Conservation (phyloP, 2,113 vertebrate genomes). For the Marmota monax region DNA sequence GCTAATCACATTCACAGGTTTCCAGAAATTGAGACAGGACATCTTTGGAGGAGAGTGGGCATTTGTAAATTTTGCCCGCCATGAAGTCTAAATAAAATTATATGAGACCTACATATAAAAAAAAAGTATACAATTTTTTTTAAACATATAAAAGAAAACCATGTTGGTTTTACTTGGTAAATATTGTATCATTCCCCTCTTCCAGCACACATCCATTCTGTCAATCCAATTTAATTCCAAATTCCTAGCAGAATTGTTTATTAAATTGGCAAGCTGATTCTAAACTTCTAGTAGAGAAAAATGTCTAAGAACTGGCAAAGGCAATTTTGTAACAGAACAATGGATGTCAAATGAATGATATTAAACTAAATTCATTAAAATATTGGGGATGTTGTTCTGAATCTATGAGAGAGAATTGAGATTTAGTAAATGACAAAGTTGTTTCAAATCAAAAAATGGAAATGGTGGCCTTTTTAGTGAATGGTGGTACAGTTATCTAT, state of each 20-base stretch:
- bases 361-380: constrained; percentile 35
- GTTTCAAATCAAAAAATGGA: background rate
- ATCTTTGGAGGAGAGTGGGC: background rate
- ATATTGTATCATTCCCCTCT: background rate
- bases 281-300: constrained; percentile 30
- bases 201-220: background rate
- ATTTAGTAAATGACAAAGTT: constrained; percentile 45
- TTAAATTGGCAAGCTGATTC: constrained; percentile 54
- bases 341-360: constrained; percentile 2
- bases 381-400: background rate
- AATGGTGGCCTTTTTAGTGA: background rate
- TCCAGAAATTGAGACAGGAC: background rate
- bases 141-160: constrained; percentile 10
- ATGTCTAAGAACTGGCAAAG: constrained; percentile 34
- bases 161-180: background rate
- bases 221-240: constrained; percentile 33
- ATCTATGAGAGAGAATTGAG: background rate
- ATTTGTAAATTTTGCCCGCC: background rate
- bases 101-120: background rate
- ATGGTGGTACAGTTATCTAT: background rate
- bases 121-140: constrained; percentile 36
- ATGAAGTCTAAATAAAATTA: constrained; percentile 3
- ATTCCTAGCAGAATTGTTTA: constrained; percentile 20
- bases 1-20: background rate
- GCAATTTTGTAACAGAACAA: constrained; percentile 24